Evolutionary conservation across 2,888 invertebrate genomes (phyloP).

Genomic region (Sphecodes monilicornis): DNA sequence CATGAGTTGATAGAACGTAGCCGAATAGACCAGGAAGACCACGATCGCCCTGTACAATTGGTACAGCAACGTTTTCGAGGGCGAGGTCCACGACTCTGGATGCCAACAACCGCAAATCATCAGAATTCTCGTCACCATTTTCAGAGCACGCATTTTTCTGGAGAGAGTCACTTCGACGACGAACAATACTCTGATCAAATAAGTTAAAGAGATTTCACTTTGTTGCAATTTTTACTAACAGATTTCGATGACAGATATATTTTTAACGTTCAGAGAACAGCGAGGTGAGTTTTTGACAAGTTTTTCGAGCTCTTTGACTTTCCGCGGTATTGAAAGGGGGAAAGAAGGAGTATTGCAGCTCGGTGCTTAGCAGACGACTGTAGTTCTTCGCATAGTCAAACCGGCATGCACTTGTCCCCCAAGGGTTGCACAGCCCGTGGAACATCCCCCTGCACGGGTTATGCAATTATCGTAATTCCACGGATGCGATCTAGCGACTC

Average conservation of each 20-base stretch:
- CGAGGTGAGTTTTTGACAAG: no score
- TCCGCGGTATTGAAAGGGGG: background rate
- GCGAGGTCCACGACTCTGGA: constrained; percentile 50
- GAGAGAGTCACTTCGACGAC: background rate
- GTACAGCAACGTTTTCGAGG: constrained; percentile 56
- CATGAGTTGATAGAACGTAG: constrained; percentile 54
- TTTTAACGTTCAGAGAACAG: no score
- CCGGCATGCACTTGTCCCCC: background rate
- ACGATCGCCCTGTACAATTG: constrained; percentile 41
- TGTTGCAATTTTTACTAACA: background rate
- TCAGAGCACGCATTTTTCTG: constrained; percentile 46
- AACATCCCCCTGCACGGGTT: background rate
- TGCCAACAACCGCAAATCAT: constrained; percentile 65
- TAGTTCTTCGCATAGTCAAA: background rate
- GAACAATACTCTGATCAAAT: background rate
- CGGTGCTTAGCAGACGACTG: background rate
- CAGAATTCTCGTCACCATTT: constrained; percentile 28
- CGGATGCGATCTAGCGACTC: background rate
- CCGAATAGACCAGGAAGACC: constrained; percentile 37
- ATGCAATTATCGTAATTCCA: constrained; percentile 9
- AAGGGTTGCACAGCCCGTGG: background rate
- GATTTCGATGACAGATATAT: background rate
- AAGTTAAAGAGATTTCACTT: background rate
- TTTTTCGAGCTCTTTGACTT: no score
- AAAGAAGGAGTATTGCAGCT: background rate